Conservation (phyloP, 1,140 invertebrate species). For the Neodiprion lecontei region DNA sequence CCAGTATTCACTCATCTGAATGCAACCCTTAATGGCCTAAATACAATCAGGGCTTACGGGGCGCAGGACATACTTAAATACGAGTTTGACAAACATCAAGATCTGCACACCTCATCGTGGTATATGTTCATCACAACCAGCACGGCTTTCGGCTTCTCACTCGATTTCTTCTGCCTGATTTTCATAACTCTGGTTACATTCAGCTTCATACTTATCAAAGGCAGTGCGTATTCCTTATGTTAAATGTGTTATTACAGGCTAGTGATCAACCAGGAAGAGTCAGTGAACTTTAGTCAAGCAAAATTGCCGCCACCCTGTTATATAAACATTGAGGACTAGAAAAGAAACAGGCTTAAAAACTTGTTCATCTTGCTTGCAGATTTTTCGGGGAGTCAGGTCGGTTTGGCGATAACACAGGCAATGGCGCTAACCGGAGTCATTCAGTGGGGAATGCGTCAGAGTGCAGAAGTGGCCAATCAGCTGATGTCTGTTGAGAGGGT, state of each 20-base stretch:
- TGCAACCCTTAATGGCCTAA: conserved; percentile 85
- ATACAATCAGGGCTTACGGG: conserved; percentile 87
- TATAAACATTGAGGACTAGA: too few species aligned
- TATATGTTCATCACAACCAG: conserved; percentile 74
- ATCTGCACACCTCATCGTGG: conserved; percentile 71
- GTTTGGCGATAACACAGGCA: conserved; percentile 66
- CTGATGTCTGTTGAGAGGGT: conserved; percentile 83
- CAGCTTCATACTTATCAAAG: conserved; percentile 64
- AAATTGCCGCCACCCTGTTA: too few species aligned
- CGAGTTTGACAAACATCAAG: conserved; percentile 76
- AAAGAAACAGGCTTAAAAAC: background rate
- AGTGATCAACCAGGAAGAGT: background rate
- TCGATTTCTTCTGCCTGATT: conserved; percentile 77
- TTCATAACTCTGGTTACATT: conserved; percentile 69
- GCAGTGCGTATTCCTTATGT: conserved; percentile 34
- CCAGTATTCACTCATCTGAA: conserved; percentile 90
- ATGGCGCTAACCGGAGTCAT: conserved; percentile 68
- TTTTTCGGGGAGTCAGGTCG: conserved; percentile 66
- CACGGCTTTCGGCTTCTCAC: conserved; percentile 73
- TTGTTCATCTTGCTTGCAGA: conserved; percentile 52
- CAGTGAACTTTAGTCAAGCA: background rate
- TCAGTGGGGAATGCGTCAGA: conserved; percentile 78
- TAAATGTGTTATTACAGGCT: background rate
- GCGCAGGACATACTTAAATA: conserved; percentile 79
- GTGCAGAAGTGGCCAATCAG: conserved; percentile 80